Evolutionary conservation across 1,140 invertebrate species (phyloP), one percentile per base, ranked within the genome.

Genomic region (Manduca sexta): DNA sequence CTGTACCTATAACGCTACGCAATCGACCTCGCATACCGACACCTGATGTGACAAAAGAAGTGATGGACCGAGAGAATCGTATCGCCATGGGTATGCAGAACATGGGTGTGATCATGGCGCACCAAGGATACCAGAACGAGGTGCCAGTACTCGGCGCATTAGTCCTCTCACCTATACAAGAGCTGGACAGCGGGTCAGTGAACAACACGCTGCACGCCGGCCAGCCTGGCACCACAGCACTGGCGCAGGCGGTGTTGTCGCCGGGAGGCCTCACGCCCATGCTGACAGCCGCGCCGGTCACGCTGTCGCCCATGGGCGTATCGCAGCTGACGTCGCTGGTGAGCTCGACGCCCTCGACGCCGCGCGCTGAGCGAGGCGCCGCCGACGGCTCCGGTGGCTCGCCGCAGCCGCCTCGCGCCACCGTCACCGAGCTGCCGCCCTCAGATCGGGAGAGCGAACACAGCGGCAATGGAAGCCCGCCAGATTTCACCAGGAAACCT

Each of bases 1-100:
- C 89, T 34, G 87, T 91, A 3, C 90, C 91, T 12, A 87, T 90
- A 48, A 89, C 90, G 10, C 79, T 93, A 45, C 92, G 92, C 64
- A 92, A 92, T 59, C 88, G 94, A 39, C 94, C 94, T 1, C 88
- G 94, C 35, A 95, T 96, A 46, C 94, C 94, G 17, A 95, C 94
- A 2, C 94, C 94, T 0, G 94, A 95, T 71, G 93, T 94, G 1
- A 91, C 92, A 10, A 94, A 93, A 74, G 93, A 94, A 73, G 88
- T 91, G 6, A 81, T 89, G 29, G 92, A 93, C 56, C 88, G 92
- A 56, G 92, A 94, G 55, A 90, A 90, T 52, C 87, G 89, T 39
- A 74, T 92, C 16, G 70, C 76, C 12, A 80, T 84, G 58, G 74
- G 82, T 37, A 80, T 84, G 84, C 84, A 87, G 52, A 83, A 87